Evolutionary conservation across 2,797 vertebrate species (phyloP), one percentile per base, ranked within the genome.

Genomic region (Rhynchotus rufescens): DNA sequence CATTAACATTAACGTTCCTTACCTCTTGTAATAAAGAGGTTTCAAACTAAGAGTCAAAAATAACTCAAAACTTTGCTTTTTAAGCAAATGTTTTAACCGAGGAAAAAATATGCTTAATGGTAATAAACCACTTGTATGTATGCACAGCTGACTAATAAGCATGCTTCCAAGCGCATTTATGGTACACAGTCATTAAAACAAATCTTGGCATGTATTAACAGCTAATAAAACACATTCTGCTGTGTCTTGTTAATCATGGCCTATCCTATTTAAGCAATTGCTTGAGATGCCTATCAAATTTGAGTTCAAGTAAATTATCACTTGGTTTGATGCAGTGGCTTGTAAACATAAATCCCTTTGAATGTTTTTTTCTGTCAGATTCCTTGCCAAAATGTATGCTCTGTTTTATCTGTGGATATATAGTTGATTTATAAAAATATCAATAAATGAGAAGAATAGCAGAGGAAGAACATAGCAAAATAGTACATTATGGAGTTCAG

Each of bases 221-320:
- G 61, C 72, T 83, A 92, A 87, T 86, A 93, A 95, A 93, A 7
- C 40, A 61, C 20, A 10, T 57, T 40, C 78, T 92, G 72, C 77
- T 79, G 17, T 45, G 44, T 49, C 76, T 80, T 90, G 80, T 79
- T 96, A 87, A 94, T 74, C 84, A 59, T 17, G 42, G 83, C 45
- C 83, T 34, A 38, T 10, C 80, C 75, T 74, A 93, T 95, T 91
- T 92, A 89, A 92, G 75, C 80, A 92, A 92, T 96, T 95, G 95
- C 76, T 77, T 82, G 36, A 92, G 57, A 30, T 81, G 81, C 74
- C 91, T 79, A 17, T 96, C 90, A 95, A 87, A 92, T 42, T 40
- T 1, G 4, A 82, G 72, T 32, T 88, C 59, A 78, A 65, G 22
- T 56, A 66, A 66, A 54, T n/a, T 64, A 64, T 51, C 68, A 20